phyloP scores from a whole-genome alignment of 53 echinoderm and acorn worm genomes.

The Henricia sp. region DNA sequence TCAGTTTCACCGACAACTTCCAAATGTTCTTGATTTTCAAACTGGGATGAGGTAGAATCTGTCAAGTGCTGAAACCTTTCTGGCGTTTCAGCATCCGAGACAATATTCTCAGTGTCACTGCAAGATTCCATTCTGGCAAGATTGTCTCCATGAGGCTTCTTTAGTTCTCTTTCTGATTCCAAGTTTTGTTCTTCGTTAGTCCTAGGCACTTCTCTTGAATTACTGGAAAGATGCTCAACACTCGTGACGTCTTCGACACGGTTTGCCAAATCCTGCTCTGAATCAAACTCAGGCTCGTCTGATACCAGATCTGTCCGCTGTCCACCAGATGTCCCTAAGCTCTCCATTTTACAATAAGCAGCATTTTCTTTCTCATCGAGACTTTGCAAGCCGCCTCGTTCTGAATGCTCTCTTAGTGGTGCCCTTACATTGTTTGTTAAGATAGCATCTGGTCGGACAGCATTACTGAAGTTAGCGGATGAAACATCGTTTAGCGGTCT shows the following conservation, averaged over 20 bases:
- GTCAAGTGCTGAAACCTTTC: neutral
- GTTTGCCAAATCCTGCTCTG: neutral
- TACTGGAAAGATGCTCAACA: neutral
- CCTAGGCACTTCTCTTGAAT: neutral
- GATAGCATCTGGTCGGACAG: constrained; percentile 32
- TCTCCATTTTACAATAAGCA: neutral
- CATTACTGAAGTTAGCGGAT: constrained; percentile 65
- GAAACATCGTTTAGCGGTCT: constrained; percentile 90
- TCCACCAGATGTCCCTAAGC: neutral
- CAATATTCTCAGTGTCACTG: neutral
- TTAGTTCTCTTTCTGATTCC: neutral
- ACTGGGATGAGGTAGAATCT: neutral
- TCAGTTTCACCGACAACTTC: neutral
- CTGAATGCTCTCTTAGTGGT: neutral
- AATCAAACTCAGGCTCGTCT: neutral
- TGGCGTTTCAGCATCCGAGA: neutral
- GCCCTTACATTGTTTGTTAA: constrained; percentile 1
- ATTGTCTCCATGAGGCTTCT: neutral
- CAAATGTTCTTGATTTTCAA: neutral
- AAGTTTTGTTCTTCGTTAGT: neutral
- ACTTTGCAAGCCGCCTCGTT: neutral
- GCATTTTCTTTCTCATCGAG: neutral
- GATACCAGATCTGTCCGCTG: neutral
- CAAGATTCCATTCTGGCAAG: neutral
- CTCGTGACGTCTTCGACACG: neutral